Conservation (phyloP, 2,888 invertebrate genomes). For the Morinoia aosen region DNA sequence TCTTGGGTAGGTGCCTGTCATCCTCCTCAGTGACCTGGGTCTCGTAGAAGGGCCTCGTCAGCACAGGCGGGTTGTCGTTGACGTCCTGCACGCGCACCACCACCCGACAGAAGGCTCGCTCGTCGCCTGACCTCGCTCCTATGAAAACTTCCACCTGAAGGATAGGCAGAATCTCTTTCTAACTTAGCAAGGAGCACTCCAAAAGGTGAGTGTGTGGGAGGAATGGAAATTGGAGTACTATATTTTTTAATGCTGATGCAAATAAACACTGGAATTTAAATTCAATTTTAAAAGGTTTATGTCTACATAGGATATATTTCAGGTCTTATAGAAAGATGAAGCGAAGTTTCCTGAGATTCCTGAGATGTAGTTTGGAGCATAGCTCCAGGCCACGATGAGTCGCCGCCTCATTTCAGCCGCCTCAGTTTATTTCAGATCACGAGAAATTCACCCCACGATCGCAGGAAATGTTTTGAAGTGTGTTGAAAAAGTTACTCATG, state of each 20-base stretch:
- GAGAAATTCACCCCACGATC: too few relatives aligned
- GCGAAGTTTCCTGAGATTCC: not conserved
- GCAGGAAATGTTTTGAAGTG: too few relatives aligned
- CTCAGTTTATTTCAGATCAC: too few relatives aligned
- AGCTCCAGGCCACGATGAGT: too few relatives aligned
- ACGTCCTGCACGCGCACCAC: conserved; percentile 87
- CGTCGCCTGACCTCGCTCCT: conserved; percentile 57
- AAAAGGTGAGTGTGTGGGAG: not conserved
- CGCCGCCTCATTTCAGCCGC: too few relatives aligned
- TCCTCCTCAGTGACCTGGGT: conserved; percentile 97
- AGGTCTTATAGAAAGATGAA: too few relatives aligned
- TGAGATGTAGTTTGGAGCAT: too few relatives aligned
- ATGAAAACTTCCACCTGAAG: conserved; percentile 62
- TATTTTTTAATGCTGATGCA: too few relatives aligned
- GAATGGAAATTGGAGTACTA: not conserved
- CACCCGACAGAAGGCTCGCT: conserved; percentile 59
- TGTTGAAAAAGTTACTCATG: too few relatives aligned
- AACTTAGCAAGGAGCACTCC: not conserved
- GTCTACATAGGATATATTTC: too few relatives aligned
- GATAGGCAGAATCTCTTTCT: not conserved
- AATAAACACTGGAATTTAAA: too few relatives aligned
- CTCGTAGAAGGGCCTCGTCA: conserved; percentile 92
- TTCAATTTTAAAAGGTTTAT: too few relatives aligned
- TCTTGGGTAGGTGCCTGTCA: conserved; percentile 92
- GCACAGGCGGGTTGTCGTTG: conserved; percentile 97